Percentiles rank a stretch among this genome's conserved stretches.
These are phyloP conservation scores for Sycophila texana DNA, from an alignment of 2,888 invertebrate species.

Conservation along the genomic window DNA sequence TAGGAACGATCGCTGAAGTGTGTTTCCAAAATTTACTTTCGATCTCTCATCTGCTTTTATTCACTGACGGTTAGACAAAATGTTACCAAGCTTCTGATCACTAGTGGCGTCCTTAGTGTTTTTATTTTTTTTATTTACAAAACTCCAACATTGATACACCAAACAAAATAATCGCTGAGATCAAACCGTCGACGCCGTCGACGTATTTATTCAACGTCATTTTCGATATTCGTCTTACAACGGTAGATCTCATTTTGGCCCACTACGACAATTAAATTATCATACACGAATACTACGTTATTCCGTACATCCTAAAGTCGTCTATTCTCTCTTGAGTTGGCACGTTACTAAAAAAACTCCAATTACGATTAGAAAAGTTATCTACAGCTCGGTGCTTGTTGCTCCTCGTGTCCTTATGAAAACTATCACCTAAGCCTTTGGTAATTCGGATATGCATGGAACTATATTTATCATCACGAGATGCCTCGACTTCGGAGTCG, in stretches of 20 bases:
- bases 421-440: slow-evolving; percentile 69
- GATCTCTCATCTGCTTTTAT: not conserved
- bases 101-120: not conserved
- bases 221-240: slow-evolving; percentile 21
- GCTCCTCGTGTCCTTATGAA: slow-evolving; percentile 40
- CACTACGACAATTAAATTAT: slow-evolving; percentile 33
- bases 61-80: slow-evolving; percentile 17
- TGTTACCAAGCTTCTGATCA: slow-evolving; percentile 19
- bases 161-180: not conserved
- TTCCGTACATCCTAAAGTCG: slow-evolving; percentile 1
- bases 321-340: slow-evolving; percentile 40
- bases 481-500: slow-evolving; percentile 41
- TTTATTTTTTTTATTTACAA: slow-evolving; percentile 46
- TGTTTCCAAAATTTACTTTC: slow-evolving; percentile 7
- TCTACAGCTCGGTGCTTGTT: slow-evolving; percentile 41
- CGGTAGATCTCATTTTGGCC: slow-evolving; percentile 20
- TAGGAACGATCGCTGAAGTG: slow-evolving; percentile 39
- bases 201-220: not conserved
- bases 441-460: slow-evolving; percentile 74
- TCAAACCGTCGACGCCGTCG: not conserved
- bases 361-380: slow-evolving; percentile 44
- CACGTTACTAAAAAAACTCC: slow-evolving; percentile 46
- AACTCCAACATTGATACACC: slow-evolving; percentile 41
- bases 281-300: slow-evolving; percentile 22
- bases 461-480: slow-evolving; percentile 73